Base-by-base conservation (phyloP, 2,113 vertebrate species). In the Gymnobelideus leadbeateri region DNA sequence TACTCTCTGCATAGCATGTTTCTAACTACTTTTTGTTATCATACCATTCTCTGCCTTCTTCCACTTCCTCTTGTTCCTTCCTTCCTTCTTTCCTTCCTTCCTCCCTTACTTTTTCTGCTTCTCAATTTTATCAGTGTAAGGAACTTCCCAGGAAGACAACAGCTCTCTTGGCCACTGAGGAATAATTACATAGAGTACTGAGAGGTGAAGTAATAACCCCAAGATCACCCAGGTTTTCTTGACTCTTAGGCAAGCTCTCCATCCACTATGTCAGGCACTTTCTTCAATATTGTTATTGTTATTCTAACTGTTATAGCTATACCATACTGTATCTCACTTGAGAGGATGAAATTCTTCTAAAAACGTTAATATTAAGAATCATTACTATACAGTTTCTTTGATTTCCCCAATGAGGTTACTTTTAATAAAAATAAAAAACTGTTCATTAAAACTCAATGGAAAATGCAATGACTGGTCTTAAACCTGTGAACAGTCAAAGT, bases 171-270 rank as follows among this genome's bases (percentile, higher is more conserved):
- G 8, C 12, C 37, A 43, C 68, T n/a, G 68, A 84, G 43, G 16
- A 68, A 37, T 8, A 14, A 31, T 31, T 68, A 1, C 0, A 2
- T 43, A 21, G 68, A 84, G 10, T 8, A 43, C 37, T 84, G 1
- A 43, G 16, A 43, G n/a, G 5, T 84, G 5, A 84, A 77, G n/a
- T 77, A 2, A n/a, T n/a, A n/a, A 19, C 16, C 37, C 61, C 37
- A 6, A n/a, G 37, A 12, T 77, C 14, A 7, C 5, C 1, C 0
- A 84, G n/a, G 19, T 43, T 16, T 68, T 0, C 4, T 2, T 43
- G 68, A 77, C 5, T 77, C 37, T n/a, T 21, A 77, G 16, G 37
- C 10, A 77, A n/a, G 68, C 16, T n/a, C 16, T 77, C 37, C 16
- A 77, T 77, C 16, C 28, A 23, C 37, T 84, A 21, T 21, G 16